Conservation (phyloP, 2,888 invertebrate species). For the Scaptodrosophila latifasciaeformis region DNA sequence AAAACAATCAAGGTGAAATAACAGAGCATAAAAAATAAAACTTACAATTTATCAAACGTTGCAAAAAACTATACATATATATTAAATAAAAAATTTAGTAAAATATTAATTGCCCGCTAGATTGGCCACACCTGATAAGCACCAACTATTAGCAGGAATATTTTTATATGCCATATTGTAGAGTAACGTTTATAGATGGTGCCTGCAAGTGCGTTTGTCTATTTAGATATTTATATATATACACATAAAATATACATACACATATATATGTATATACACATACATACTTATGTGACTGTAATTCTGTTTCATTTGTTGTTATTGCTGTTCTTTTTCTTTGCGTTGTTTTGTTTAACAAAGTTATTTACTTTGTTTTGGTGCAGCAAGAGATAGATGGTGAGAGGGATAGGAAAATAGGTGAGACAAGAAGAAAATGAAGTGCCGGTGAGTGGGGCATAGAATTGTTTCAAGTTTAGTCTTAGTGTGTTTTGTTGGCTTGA, state of each 20-base stretch:
- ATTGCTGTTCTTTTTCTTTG: constrained; percentile 27
- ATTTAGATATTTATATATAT: not conserved
- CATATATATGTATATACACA: not conserved
- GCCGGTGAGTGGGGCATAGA: constrained; percentile 33
- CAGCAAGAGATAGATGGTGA: constrained; percentile 21
- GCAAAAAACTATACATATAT: too few relatives aligned
- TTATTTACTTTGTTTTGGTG: constrained; percentile 51
- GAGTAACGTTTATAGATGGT: too few relatives aligned
- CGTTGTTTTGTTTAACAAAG: constrained; percentile 64
- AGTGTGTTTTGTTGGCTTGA: constrained; percentile 65
- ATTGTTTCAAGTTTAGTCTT: constrained; percentile 68
- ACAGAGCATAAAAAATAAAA: constrained; percentile 13
- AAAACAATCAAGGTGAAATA: constrained; percentile 28
- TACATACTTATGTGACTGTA: constrained; percentile 19
- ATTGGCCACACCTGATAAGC: constrained; percentile 35
- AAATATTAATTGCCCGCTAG: too few relatives aligned
- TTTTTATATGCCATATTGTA: constrained; percentile 50
- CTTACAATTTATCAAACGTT: constrained; percentile 9
- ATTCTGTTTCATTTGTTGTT: constrained; percentile 41
- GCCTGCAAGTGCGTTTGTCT: constrained; percentile 12
- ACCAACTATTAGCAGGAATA: constrained; percentile 51
- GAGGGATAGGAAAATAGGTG: not conserved
- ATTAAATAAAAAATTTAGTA: too few relatives aligned
- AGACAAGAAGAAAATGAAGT: too few relatives aligned
- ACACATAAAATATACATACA: too few relatives aligned